Evolutionary conservation across 1,140 invertebrate genomes (phyloP).

Genomic region (Vanessa tameamea): DNA sequence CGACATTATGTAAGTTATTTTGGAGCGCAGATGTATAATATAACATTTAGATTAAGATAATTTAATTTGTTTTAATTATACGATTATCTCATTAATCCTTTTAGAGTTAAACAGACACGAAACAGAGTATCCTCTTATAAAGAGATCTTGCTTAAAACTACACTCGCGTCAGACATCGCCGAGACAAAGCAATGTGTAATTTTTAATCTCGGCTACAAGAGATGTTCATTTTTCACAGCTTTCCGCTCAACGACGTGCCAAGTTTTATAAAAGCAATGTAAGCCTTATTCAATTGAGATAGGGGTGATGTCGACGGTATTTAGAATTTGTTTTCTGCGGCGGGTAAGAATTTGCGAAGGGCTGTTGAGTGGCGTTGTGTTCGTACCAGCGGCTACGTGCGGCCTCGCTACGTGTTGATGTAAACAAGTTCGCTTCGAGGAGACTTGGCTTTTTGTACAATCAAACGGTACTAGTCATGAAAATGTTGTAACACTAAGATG

Average conservation of each 20-base stretch:
- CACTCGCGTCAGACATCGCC: slow-evolving; percentile 20
- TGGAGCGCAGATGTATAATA: too few relatives aligned
- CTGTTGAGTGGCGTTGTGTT: slow-evolving; percentile 18
- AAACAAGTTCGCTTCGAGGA: background rate
- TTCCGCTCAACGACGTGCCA: background rate
- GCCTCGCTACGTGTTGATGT: background rate
- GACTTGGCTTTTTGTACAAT: background rate
- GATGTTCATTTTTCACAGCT: slow-evolving; percentile 70
- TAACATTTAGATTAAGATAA: too few relatives aligned
- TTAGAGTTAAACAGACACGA: background rate
- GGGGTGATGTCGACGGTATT: slow-evolving; percentile 7
- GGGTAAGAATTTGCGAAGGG: slow-evolving; percentile 25
- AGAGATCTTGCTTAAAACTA: slow-evolving; percentile 28
- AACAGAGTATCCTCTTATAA: slow-evolving; percentile 1
- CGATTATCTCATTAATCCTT: too few relatives aligned
- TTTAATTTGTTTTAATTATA: too few relatives aligned
- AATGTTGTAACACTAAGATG: too few relatives aligned
- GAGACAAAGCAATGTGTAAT: slow-evolving; percentile 62
- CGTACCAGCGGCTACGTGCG: slow-evolving; percentile 14
- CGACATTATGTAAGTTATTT: too few relatives aligned
- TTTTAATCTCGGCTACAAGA: slow-evolving; percentile 70
- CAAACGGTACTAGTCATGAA: too few relatives aligned
- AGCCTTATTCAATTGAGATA: slow-evolving; percentile 15
- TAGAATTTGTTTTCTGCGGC: background rate
- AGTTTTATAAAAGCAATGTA: background rate